Evolutionary conservation across 2,113 vertebrate genomes (phyloP).

Genomic region (Otolemur garnettii): DNA sequence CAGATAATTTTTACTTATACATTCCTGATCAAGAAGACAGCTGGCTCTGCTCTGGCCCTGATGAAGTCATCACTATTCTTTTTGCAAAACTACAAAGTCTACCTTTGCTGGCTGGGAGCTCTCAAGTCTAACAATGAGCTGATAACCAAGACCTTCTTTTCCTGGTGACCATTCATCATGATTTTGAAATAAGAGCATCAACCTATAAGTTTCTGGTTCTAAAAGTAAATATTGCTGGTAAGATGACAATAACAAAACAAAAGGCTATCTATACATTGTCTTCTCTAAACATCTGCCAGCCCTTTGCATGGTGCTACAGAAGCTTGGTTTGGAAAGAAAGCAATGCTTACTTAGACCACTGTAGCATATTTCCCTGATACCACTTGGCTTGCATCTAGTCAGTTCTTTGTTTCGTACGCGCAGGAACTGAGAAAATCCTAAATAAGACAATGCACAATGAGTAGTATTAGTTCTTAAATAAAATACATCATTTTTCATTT

Average conservation of each 20-base stretch:
- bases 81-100: neutral
- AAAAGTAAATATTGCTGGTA: neutral
- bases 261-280: neutral
- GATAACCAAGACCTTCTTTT: neutral
- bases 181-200: neutral
- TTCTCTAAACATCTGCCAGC: neutral
- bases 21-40: neutral
- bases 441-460: neutral
- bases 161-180: neutral
- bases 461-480: neutral
- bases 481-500: conserved; percentile 9
- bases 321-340: neutral
- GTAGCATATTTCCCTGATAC: fast-evolving
- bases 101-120: neutral
- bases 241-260: neutral
- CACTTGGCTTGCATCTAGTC: no score
- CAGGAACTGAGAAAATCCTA: neutral
- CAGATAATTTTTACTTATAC: neutral
- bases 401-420: neutral
- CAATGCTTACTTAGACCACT: fast-evolving
- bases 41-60: neutral
- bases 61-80: neutral
- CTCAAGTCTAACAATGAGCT: neutral
- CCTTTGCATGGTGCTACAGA: neutral
- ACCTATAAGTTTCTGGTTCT: neutral